These are phyloP conservation scores for Acrobasis suavella DNA, from an alignment of 2,888 invertebrate genomes.

Conservation along the genomic window DNA sequence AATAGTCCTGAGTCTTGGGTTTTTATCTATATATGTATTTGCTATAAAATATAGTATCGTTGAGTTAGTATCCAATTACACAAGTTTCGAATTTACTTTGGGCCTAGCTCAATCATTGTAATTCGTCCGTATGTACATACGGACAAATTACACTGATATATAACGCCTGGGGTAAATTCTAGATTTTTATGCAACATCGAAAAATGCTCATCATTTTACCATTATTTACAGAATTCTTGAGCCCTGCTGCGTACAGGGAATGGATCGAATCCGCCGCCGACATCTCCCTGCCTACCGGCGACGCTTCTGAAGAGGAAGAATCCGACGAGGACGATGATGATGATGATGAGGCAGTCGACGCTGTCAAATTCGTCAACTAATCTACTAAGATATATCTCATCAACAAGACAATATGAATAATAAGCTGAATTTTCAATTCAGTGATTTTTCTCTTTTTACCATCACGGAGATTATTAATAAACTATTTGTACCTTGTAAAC, in stretches of 20 bases:
- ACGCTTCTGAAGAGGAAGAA: not conserved
- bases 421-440: too few species aligned
- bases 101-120: too few species aligned
- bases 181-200: not conserved
- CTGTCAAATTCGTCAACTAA: slow-evolving; percentile 12
- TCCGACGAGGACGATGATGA: not conserved
- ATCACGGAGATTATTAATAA: slow-evolving; percentile 2
- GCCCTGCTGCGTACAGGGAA: slow-evolving; percentile 30
- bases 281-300: slow-evolving; percentile 15
- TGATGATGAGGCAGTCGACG: slow-evolving; percentile 9
- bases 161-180: too few species aligned
- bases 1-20: too few species aligned
- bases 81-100: too few species aligned
- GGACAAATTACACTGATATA: too few species aligned
- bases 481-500: not conserved
- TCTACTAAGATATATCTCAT: not conserved
- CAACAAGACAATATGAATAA: not conserved
- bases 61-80: too few species aligned
- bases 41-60: too few species aligned
- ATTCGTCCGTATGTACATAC: too few species aligned
- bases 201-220: not conserved
- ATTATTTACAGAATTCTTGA: slow-evolving; percentile 13
- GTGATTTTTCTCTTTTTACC: too few species aligned
- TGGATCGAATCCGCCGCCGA: slow-evolving; percentile 48
- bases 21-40: too few species aligned